Conservation (phyloP, 2,888 invertebrate genomes). For the Orthosia incerta region DNA sequence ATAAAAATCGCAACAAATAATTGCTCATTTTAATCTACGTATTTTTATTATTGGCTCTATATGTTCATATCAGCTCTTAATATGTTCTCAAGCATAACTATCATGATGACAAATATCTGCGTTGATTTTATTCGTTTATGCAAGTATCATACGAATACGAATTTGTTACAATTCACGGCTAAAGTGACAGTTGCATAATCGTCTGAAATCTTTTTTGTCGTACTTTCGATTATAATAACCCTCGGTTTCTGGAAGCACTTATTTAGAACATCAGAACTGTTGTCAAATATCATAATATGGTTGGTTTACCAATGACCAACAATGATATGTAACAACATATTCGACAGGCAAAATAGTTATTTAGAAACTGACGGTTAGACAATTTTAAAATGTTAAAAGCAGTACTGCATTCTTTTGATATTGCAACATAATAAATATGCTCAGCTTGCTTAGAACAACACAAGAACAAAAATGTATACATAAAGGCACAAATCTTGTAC, state of each 20-base stretch:
- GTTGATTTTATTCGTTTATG: conserved; percentile 21
- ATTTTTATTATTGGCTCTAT: conserved; percentile 16
- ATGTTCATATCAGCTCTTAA: conserved; percentile 17
- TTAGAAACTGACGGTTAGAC: conserved; percentile 6
- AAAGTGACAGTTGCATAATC: conserved; percentile 11
- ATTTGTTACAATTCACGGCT: not conserved
- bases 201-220: not conserved
- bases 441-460: conserved; percentile 22
- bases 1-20: conserved; percentile 31
- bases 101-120: not conserved
- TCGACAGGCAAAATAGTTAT: not conserved
- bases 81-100: conserved; percentile 33
- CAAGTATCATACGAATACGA: not conserved
- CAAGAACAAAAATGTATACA: conserved; percentile 10
- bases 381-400: conserved; percentile 31
- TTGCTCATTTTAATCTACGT: conserved; percentile 42
- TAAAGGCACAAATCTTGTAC: not conserved
- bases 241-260: conserved; percentile 16
- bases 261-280: not conserved
- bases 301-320: not conserved
- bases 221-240: not conserved
- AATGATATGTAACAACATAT: not conserved
- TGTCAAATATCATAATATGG: not conserved
- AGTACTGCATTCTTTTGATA: not conserved
- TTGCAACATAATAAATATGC: conserved; percentile 27